Conservation (phyloP, 2,888 invertebrate species). For the Matsumyia berberina region DNA sequence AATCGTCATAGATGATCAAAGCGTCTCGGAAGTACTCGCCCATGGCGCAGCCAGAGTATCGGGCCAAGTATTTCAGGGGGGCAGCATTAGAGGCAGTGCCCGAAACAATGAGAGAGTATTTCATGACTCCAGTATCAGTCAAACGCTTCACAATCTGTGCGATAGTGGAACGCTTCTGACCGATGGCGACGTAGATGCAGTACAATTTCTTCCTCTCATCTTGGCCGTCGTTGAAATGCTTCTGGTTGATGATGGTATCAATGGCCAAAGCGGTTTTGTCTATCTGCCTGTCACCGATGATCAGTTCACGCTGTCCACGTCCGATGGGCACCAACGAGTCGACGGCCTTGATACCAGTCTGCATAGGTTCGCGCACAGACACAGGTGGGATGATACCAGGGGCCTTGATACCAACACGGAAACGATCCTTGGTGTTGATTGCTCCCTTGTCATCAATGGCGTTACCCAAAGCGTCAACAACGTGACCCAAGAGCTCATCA, state of each 20-base stretch:
- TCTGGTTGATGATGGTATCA: constrained; percentile 99
- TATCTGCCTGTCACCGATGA: constrained; percentile 99
- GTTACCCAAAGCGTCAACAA: too few species aligned
- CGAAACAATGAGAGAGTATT: constrained; percentile 98
- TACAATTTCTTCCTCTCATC: constrained; percentile 99
- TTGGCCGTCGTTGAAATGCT: constrained; percentile 97
- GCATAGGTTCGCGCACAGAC: constrained; percentile 99
- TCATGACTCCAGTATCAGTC: constrained; percentile 95
- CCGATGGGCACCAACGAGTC: constrained; percentile 97
- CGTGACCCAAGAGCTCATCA: too few species aligned
- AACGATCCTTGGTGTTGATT: too few species aligned
- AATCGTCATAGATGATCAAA: constrained; percentile 99
- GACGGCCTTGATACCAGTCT: constrained; percentile 99
- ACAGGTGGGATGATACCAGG: constrained; percentile 99
- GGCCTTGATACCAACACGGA: too few species aligned
- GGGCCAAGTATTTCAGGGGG: constrained; percentile 99
- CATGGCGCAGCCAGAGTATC: constrained; percentile 99
- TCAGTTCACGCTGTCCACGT: constrained; percentile 99
- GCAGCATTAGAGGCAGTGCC: constrained; percentile 99
- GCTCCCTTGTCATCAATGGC: too few species aligned
- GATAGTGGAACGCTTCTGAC: constrained; percentile 99
- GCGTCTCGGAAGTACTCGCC: constrained; percentile 99
- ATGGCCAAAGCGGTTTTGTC: constrained; percentile 99
- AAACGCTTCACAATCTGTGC: constrained; percentile 98
- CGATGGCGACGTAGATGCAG: constrained; percentile 99